A percentile compares a stretch with the other conserved stretches of the same genome.
These are phyloP conservation scores for Chrosomus eos DNA, from an alignment of 2,797 vertebrate species.

Conservation along the genomic window DNA sequence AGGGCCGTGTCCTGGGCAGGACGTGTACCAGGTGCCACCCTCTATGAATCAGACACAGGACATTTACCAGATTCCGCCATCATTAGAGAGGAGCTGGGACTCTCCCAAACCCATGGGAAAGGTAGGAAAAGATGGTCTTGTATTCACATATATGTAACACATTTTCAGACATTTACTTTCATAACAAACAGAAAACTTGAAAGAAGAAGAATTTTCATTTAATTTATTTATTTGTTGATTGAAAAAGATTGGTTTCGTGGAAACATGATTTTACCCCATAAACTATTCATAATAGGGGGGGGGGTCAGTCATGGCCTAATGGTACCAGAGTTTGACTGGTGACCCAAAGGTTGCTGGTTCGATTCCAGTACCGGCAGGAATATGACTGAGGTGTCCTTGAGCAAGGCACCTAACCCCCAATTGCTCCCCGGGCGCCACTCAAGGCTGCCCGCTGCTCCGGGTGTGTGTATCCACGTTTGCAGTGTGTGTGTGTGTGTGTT, in stretches of 20 bases:
- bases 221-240: not conserved
- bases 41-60: slow-evolving; percentile 69
- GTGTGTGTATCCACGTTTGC: too few relatives aligned
- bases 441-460: too few relatives aligned
- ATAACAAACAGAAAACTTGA: not conserved
- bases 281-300: not conserved
- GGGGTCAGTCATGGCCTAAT: too few relatives aligned
- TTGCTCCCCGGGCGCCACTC: too few relatives aligned
- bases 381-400: too few relatives aligned
- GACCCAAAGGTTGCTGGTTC: too few relatives aligned
- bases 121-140: slow-evolving; percentile 76
- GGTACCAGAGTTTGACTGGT: too few relatives aligned
- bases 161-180: not conserved
- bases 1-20: slow-evolving; percentile 74
- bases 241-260: not conserved
- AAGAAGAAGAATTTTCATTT: not conserved
- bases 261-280: not conserved
- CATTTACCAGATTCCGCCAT: slow-evolving; percentile 75
- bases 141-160: not conserved
- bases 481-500: too few relatives aligned
- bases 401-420: too few relatives aligned
- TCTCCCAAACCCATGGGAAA: slow-evolving; percentile 85
- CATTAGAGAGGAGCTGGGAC: slow-evolving; percentile 88
- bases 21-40: slow-evolving; percentile 85
- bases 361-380: too few relatives aligned